Percentiles rank a stretch among this genome's conserved stretches.
Conservation (phyloP, 2,113 vertebrate genomes). For the Pavo muticus region DNA sequence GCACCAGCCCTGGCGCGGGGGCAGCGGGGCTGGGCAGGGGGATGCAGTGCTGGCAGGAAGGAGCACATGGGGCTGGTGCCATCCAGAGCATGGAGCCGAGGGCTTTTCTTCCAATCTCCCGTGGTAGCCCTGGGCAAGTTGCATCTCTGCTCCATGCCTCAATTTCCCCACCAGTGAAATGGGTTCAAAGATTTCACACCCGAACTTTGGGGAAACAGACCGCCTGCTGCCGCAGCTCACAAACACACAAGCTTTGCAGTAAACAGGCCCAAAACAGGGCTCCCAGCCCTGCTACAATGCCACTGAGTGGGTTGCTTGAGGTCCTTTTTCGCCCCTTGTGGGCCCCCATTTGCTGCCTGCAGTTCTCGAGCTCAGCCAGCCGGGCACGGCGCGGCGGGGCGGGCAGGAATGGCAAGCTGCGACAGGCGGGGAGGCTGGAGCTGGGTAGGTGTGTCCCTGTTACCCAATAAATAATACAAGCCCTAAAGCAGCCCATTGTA, state of each 20-base stretch:
- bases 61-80: fast-evolving
- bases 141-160: not conserved
- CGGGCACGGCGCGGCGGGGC: not conserved
- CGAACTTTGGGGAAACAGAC: not conserved
- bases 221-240: fast-evolving
- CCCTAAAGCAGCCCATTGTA: constrained; percentile 65
- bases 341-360: fast-evolving
- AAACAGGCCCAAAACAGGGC: not conserved
- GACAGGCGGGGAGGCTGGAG: constrained; percentile 34
- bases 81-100: fast-evolving
- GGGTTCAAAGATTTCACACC: constrained; percentile 3
- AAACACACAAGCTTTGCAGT: fast-evolving
- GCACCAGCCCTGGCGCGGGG: fast-evolving
- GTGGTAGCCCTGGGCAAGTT: not conserved
- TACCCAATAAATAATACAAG: constrained; percentile 68
- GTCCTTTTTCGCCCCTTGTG: not conserved
- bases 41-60: fast-evolving
- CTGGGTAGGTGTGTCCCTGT: constrained; percentile 44
- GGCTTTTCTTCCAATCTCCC: fast-evolving
- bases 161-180: not conserved
- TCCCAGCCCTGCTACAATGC: not conserved
- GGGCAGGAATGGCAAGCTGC: not conserved
- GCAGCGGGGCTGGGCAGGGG: not conserved
- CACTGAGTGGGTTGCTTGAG: not conserved
- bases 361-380: not conserved